Conservation (phyloP, 2,113 vertebrate genomes). For the Ictalurus furcatus region DNA sequence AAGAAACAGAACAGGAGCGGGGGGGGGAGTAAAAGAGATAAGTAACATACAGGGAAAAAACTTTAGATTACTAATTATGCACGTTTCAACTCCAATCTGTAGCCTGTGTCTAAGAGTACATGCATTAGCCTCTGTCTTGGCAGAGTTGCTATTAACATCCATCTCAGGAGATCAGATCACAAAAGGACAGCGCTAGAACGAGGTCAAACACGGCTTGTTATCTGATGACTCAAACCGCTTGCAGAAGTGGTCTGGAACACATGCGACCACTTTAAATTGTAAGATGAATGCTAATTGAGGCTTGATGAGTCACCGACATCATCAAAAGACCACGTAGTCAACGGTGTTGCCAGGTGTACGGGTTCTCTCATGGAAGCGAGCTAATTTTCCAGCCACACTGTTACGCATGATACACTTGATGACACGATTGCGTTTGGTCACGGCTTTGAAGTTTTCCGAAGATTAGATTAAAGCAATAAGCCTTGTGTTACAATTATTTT, state of each 20-base stretch:
- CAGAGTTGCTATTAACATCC: slow-evolving; percentile 8
- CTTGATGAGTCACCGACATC: not conserved
- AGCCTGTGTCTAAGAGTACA: not conserved
- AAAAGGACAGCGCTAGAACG: not conserved
- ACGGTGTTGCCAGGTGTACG: not conserved
- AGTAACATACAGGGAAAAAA: slow-evolving; percentile 6
- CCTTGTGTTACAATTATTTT: not conserved
- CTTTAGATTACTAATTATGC: not conserved
- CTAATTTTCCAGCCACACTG: not conserved
- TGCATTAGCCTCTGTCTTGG: not conserved
- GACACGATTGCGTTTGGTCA: no score
- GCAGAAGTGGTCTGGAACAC: not conserved
- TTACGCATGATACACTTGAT: not conserved
- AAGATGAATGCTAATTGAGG: not conserved
- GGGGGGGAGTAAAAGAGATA: not conserved
- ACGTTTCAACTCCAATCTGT: not conserved
- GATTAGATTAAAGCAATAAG: not conserved
- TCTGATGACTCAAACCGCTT: slow-evolving; percentile 15
- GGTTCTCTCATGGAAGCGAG: not conserved
- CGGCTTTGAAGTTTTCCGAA: not conserved
- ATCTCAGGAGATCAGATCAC: not conserved
- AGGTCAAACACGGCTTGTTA: not conserved
- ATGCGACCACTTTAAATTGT: not conserved
- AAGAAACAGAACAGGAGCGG: not conserved
- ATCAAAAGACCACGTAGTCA: no score